phyloP scores from a whole-genome alignment of 2,797 vertebrate genomes.

The Acrocephalus scirpaceus region DNA sequence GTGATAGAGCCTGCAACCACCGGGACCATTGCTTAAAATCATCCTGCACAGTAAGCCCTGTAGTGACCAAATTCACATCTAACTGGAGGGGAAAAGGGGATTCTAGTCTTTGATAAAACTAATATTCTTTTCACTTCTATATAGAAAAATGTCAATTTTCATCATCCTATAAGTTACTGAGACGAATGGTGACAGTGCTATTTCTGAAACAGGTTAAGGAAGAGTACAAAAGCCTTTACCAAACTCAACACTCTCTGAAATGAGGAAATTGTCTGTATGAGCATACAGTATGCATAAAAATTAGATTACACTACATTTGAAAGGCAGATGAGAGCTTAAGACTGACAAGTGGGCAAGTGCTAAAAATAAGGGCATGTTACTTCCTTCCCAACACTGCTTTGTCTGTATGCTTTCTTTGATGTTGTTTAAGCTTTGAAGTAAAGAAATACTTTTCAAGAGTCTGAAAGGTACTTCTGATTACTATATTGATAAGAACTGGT shows the following conservation, averaged over 20 bases:
- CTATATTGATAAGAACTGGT: not conserved
- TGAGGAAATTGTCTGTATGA: slow-evolving; percentile 53
- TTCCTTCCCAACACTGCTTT: slow-evolving; percentile 52
- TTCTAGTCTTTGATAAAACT: slow-evolving; percentile 54
- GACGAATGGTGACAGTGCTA: slow-evolving; percentile 56
- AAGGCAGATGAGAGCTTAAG: slow-evolving; percentile 66
- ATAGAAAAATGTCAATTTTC: slow-evolving; percentile 58
- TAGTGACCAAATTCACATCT: slow-evolving; percentile 61
- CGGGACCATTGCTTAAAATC: slow-evolving; percentile 54
- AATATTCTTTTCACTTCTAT: slow-evolving; percentile 55
- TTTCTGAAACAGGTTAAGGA: slow-evolving; percentile 67
- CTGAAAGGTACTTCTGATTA: slow-evolving; percentile 16
- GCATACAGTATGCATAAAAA: slow-evolving; percentile 66
- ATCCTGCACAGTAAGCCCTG: slow-evolving; percentile 27
- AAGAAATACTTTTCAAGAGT: slow-evolving; percentile 3
- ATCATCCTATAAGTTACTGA: not conserved
- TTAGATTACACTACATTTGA: slow-evolving; percentile 66
- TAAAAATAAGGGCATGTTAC: slow-evolving; percentile 65
- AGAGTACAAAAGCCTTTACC: slow-evolving; percentile 57
- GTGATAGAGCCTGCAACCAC: slow-evolving; percentile 66
- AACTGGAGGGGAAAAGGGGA: slow-evolving; percentile 35
- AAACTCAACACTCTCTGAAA: slow-evolving; percentile 33
- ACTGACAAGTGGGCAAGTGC: slow-evolving; percentile 66
- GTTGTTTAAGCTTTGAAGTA: slow-evolving; percentile 43
- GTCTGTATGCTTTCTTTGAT: slow-evolving; percentile 41